Evolutionary conservation across 2,888 invertebrate species (phyloP).

Genomic region (Protophormia terraenovae): DNA sequence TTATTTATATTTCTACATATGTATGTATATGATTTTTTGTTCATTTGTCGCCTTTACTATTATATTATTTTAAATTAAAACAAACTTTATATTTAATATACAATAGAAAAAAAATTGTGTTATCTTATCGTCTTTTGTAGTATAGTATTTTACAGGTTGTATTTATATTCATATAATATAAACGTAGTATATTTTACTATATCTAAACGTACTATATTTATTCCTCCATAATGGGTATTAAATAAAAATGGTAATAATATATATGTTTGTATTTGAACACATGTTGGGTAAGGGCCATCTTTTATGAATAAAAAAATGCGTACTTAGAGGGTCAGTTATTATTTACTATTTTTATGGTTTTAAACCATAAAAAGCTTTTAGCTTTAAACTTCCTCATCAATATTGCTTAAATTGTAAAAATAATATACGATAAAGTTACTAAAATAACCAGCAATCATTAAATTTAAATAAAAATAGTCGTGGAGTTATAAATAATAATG

Average conservation of each 20-base stretch:
- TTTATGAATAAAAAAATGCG: no score
- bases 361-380: not conserved
- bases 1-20: slow-evolving; percentile 13
- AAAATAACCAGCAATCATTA: not conserved
- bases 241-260: slow-evolving; percentile 10
- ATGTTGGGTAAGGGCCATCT: slow-evolving; percentile 7
- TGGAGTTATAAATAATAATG: not conserved
- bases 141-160: no score
- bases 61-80: slow-evolving; percentile 45
- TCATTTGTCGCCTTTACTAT: not conserved
- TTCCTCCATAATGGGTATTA: not conserved
- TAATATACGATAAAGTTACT: not conserved
- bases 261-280: slow-evolving; percentile 17
- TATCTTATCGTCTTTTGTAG: slow-evolving; percentile 54
- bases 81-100: slow-evolving; percentile 37
- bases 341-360: not conserved
- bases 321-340: not conserved
- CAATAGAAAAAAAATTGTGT: slow-evolving; percentile 48
- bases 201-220: not conserved
- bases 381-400: not conserved
- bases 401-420: not conserved
- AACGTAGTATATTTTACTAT: not conserved
- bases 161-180: not conserved
- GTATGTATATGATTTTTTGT: no score
- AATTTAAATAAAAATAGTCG: not conserved